phyloP scores from a whole-genome alignment of 2,888 invertebrate genomes.

The Lampropteryx suffumata region DNA sequence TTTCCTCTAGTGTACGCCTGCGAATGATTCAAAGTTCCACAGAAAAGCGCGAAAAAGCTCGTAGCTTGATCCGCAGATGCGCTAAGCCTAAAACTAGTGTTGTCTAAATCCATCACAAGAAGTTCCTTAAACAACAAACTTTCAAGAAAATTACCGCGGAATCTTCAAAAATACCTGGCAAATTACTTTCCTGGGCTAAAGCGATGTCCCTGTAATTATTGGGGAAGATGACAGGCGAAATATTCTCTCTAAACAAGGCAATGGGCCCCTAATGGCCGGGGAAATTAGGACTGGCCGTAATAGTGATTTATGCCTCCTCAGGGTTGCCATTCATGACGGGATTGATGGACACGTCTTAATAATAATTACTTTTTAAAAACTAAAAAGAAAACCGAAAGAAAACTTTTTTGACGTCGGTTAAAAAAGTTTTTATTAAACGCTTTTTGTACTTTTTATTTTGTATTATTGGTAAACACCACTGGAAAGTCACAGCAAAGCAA shows the following conservation, averaged over 20 bases:
- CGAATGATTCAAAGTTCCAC: too few relatives aligned
- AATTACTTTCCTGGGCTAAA: slow-evolving; percentile 7
- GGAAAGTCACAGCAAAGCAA: too few relatives aligned
- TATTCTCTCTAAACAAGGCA: slow-evolving; percentile 40
- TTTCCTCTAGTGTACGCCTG: too few relatives aligned
- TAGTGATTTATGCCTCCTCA: slow-evolving; percentile 44
- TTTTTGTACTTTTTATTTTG: too few relatives aligned
- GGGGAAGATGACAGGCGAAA: slow-evolving; percentile 43
- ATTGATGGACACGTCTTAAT: slow-evolving; percentile 7
- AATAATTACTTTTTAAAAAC: neutral
- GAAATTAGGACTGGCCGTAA: slow-evolving; percentile 43
- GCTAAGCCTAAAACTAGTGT: too few relatives aligned
- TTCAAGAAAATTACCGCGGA: neutral
- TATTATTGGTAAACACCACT: too few relatives aligned
- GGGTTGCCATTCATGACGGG: slow-evolving; percentile 4
- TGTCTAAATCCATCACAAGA: too few relatives aligned
- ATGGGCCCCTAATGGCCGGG: slow-evolving; percentile 45
- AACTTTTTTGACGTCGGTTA: too few relatives aligned
- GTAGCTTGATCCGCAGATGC: too few relatives aligned
- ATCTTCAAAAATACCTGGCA: slow-evolving; percentile 8
- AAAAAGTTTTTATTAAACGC: too few relatives aligned
- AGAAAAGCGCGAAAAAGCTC: too few relatives aligned
- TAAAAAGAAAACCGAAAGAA: too few relatives aligned
- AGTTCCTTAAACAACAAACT: neutral
- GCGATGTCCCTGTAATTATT: slow-evolving; percentile 18